phyloP scores from a whole-genome alignment of 64 coral and sea anemone species.

The Pocillopora damicornis region DNA sequence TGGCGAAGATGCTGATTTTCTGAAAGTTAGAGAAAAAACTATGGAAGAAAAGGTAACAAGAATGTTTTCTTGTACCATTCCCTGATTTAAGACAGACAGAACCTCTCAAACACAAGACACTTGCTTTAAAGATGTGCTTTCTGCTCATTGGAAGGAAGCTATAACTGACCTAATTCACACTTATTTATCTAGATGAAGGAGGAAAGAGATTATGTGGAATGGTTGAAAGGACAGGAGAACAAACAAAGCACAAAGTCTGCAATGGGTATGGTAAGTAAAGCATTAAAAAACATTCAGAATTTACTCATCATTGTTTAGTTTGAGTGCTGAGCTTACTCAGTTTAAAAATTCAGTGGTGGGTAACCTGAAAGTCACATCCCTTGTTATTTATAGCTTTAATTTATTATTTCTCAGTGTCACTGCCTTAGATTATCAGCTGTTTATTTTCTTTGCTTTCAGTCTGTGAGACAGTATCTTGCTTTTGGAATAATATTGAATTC shows the following conservation, averaged over 20 bases:
- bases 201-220: constrained; percentile 72
- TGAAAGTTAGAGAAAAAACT: constrained; percentile 77
- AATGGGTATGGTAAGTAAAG: constrained; percentile 59
- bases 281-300: not conserved
- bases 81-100: not conserved
- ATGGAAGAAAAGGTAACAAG: constrained; percentile 65
- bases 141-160: too few relatives aligned
- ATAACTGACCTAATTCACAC: too few relatives aligned
- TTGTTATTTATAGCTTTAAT: too few relatives aligned
- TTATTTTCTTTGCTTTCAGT: too few relatives aligned
- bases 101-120: too few relatives aligned
- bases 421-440: too few relatives aligned
- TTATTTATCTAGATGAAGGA: constrained; percentile 48
- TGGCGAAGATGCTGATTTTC: constrained; percentile 76
- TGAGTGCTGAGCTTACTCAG: too few relatives aligned
- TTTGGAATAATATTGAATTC: too few relatives aligned
- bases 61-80: not conserved
- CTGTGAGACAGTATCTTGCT: too few relatives aligned
- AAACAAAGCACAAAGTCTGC: constrained; percentile 22
- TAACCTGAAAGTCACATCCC: too few relatives aligned
- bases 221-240: constrained; percentile 73
- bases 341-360: not conserved
- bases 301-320: not conserved
- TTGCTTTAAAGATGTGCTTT: too few relatives aligned
- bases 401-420: too few relatives aligned